Evolutionary conservation across 2,113 vertebrate species (phyloP), one percentile per base, ranked within the genome.

Genomic region (pig (Sus scrofa)): DNA sequence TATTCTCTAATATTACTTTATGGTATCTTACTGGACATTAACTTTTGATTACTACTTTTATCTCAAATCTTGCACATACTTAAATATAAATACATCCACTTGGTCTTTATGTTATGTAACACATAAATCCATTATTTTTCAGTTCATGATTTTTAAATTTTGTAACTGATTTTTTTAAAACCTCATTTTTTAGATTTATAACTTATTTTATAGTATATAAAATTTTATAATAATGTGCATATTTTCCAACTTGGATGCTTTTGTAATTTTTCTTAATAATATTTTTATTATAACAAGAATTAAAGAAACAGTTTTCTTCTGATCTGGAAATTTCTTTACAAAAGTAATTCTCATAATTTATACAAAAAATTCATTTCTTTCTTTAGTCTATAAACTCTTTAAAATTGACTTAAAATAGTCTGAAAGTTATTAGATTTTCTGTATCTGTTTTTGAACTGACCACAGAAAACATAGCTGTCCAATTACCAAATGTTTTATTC

Each of bases 1-100:
- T 94, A 95, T 86, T 81, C 67, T 90, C 93, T 71, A 94, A 37
- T 34, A 91, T 77, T 74, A 93, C 34, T 74, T 95, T 63, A 84
- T 65, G 56, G 10, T 81, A 56, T 65, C 34, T 39, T 77, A 37
- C 18, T 87, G 71, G 63, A 84, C 27, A 79, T 68, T 52, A 73
- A 34, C 30, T 37, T 86, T 73, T 94, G 39, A 86, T 86, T 44
- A 32, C 65, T 34, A 68, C 32, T 70, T 89, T 86, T 63, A 50
- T 56, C 37, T 89, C 67, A 50, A n/a, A 26, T 63, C 22, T 65
- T n/a, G 18, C 34, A 34, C 14, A 89, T 83, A 67, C 52, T 92
- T 86, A 88, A 78, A 68, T 44, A 86, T 74, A 73, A 32, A 87
- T 37, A 37, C 44, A 92, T 58, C 24, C 15, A 89, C 8, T 62